Conservation (phyloP, 2,888 invertebrate genomes). For the Emmelina monodactyla region DNA sequence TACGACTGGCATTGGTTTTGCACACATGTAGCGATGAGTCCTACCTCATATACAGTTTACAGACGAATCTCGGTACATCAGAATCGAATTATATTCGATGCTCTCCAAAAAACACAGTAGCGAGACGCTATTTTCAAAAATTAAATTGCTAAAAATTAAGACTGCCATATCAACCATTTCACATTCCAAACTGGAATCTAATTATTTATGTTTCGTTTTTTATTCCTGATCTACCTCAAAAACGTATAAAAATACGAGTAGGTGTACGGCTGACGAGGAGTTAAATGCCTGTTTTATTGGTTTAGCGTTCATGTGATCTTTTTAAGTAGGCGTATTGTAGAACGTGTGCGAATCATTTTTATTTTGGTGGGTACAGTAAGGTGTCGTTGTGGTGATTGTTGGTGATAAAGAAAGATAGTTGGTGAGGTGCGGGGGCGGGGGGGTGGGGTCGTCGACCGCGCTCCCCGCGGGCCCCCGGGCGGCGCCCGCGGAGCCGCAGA, state of each 20-base stretch:
- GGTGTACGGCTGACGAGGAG: conserved; percentile 28
- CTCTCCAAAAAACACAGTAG: no score
- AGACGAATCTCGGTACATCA: no score
- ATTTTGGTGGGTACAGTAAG: background rate
- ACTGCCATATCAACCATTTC: no score
- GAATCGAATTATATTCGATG: no score
- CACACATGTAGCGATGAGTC: conserved; percentile 56
- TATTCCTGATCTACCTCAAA: conserved; percentile 36
- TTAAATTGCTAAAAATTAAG: no score
- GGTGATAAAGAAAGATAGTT: conserved; percentile 25
- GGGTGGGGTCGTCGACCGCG: conserved; percentile 56
- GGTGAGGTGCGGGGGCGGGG: conserved; percentile 27
- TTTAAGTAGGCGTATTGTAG: conserved; percentile 44
- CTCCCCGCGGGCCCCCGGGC: conserved; percentile 59
- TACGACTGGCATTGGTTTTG: conserved; percentile 64
- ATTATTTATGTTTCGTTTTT: conserved; percentile 8
- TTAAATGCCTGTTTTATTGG: conserved; percentile 39
- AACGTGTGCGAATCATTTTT: conserved; percentile 25
- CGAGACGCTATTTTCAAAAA: no score
- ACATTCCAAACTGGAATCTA: no score
- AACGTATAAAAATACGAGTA: conserved; percentile 30
- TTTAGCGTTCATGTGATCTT: conserved; percentile 30
- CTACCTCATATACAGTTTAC: no score
- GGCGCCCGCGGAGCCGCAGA: conserved; percentile 65
- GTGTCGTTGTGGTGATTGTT: conserved; percentile 1